A percentile compares a stretch with the other conserved stretches of the same genome.
These are phyloP conservation scores for Nycticryphes semicollaris DNA, from an alignment of 2,113 vertebrate species.

Conservation along the genomic window DNA sequence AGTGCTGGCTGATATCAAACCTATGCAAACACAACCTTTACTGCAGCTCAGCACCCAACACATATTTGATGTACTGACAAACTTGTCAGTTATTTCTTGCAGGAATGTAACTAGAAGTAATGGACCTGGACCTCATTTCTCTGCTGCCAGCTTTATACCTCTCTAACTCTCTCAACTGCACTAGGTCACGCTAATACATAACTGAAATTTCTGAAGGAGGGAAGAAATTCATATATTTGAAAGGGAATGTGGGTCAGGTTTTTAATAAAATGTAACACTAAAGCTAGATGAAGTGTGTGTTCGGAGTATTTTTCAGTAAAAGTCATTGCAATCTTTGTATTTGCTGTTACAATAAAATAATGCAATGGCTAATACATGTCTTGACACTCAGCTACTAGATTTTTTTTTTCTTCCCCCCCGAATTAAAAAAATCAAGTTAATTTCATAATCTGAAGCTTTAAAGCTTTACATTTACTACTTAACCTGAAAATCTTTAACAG, in stretches of 20 bases:
- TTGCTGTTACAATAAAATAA: not conserved
- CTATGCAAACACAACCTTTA: not conserved
- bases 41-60: not conserved
- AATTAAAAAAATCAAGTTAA: not conserved
- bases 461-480: not conserved
- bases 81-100: not conserved
- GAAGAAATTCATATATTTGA: not conserved
- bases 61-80: not conserved
- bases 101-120: not conserved
- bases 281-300: not conserved
- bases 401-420: fast-evolving
- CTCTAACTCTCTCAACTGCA: not conserved
- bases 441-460: not conserved
- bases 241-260: not conserved
- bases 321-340: not conserved
- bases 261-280: not conserved
- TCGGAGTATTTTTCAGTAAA: not conserved
- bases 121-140: not conserved
- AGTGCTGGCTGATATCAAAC: not conserved
- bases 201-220: not conserved
- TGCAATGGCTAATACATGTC: not conserved
- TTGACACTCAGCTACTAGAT: not conserved
- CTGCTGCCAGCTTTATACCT: not conserved
- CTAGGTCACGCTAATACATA: not conserved
- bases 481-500: not conserved